Base-by-base conservation (phyloP, 2,888 invertebrate genomes). In the Autographa gamma region DNA sequence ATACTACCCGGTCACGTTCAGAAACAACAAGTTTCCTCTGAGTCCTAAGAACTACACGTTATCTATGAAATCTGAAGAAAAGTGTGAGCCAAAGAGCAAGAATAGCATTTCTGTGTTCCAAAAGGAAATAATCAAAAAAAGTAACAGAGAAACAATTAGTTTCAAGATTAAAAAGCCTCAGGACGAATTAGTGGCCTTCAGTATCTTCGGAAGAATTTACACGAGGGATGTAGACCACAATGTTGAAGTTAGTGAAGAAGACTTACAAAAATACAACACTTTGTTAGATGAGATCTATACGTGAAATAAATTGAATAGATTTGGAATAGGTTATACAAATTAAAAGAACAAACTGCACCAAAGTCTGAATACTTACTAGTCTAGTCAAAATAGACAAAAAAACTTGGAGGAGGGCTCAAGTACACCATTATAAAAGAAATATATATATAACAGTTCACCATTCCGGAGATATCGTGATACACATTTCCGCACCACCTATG, bases 1-100 rank as follows among this genome's bases (percentile, higher is more conserved):
- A 1, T 96, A 96, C 77, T 96, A 91, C 74, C 96, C 97, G 0
- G 88, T 93, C 38, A 96, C 96, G 0, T 75, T 97, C 2, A 89
- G 92, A 69, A 92, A 92, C 48, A 94, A 91, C 32, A 95, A 96
- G 63, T 93, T 94, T 43, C 96, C 97, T 0, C 82, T 96, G 0
- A 88, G 88, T 9, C 86, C 91, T 0, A 74, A 80, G 9, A 93
- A 94, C 66, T 92, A 89, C 34, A 90, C 92, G 1, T 80, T 63
- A 52, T 69, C 59, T 0, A n/a, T 48, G 0, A 73, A 68, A 56
- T 13, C 41, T 13, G 63, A 65, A 9, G 63, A 76, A n/a, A 76
- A 76, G 19, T 82, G 82, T 43, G 72, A 69, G 48, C 7, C 43
- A 0, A 48, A 66, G 13, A 11, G 61, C 3, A 62, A 67, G 58